phyloP scores from a whole-genome alignment of 2,797 vertebrate species.

The Urophycis tenuis region DNA sequence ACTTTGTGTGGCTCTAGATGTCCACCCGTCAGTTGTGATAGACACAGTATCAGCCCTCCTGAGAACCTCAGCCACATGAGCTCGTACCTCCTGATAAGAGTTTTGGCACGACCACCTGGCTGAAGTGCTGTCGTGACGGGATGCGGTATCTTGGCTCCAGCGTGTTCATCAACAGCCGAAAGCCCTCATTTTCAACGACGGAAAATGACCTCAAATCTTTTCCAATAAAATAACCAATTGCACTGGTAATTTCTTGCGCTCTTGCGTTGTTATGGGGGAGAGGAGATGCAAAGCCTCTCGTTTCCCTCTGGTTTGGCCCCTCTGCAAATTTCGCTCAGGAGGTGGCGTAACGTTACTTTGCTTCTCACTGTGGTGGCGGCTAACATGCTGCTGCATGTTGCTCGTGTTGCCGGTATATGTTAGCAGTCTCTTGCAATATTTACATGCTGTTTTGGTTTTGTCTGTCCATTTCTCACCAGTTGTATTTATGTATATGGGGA shows the following conservation, averaged over 20 bases:
- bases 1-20: background rate
- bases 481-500: slow-evolving; percentile 6
- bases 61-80: too few relatives aligned
- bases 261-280: background rate
- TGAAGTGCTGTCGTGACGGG: too few relatives aligned
- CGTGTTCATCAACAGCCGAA: too few relatives aligned
- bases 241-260: background rate
- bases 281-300: background rate
- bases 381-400: background rate
- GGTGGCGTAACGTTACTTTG: too few relatives aligned
- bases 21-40: background rate
- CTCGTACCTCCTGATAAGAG: too few relatives aligned
- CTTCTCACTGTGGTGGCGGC: background rate
- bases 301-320: background rate
- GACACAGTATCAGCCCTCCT: too few relatives aligned
- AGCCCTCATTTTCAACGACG: too few relatives aligned
- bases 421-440: background rate
- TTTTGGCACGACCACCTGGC: too few relatives aligned
- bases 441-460: slow-evolving; percentile 11
- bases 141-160: too few relatives aligned
- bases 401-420: background rate
- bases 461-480: slow-evolving; percentile 12
- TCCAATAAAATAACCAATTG: too few relatives aligned
- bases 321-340: background rate
- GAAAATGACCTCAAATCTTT: too few relatives aligned